Evolutionary conservation across 1,140 invertebrate genomes (phyloP), one percentile per base, ranked within the genome.

Genomic region (Amyelois transitella): DNA sequence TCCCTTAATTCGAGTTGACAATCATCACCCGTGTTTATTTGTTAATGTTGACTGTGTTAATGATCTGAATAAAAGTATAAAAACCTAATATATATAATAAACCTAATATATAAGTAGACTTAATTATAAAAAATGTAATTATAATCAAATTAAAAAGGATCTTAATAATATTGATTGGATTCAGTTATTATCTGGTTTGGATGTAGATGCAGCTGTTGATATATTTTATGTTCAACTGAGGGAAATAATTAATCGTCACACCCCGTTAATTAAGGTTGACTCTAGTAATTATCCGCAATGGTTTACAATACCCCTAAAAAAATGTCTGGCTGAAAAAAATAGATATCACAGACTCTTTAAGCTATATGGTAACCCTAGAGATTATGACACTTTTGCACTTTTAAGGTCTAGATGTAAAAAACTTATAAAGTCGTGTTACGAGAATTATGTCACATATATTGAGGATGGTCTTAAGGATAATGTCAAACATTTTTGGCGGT

Each of bases 381-480:
- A 51, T 38, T 51, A 51, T 18, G 50, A 51, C 17, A 51, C 50
- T 8, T 51, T 51, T 24, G 6, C 28, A 7, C 28, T 51, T 5
- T 18, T 51, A 10, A 6, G 50, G 3, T 3, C 24, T 8, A 51
- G 28, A 38, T 38, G 8, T 14, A 51, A 51, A 38, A 10, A 12
- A 6, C 28, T 51, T 18, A 51, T 38, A 2, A 24, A 51, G n/a
- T 6, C 4, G 7, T 32, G 25, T 38, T 51, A 51, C 19, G 18
- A 51, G 5, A 28, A 10, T 10, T 28, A 28, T 10, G 5, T 28
- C 5, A 28, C 10, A 28, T 28, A n/a, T n/a, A n/a, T n/a, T n/a
- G n/a, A n/a, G n/a, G n/a, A n/a, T n/a, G n/a, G n/a, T n/a, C n/a
- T n/a, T n/a, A n/a, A n/a, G n/a, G n/a, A n/a, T n/a, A n/a, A n/a